These are phyloP conservation scores for Stegana nigrithorax DNA, from an alignment of 2,888 invertebrate genomes.

Conservation along the genomic window DNA sequence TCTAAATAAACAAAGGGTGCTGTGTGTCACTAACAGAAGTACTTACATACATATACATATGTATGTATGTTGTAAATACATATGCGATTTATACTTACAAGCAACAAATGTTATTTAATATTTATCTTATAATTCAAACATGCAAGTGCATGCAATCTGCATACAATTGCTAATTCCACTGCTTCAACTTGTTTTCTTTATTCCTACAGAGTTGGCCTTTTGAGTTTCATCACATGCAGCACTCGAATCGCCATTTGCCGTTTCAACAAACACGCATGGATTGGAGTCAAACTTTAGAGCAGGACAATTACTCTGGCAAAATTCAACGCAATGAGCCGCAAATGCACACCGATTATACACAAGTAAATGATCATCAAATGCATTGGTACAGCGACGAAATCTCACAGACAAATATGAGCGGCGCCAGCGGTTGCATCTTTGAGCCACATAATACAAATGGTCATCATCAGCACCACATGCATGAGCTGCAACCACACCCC, in stretches of 20 bases:
- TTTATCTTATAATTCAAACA: too few relatives aligned
- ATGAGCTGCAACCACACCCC: neutral
- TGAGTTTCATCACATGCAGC: slow-evolving; percentile 74
- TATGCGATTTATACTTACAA: too few relatives aligned
- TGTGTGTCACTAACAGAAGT: slow-evolving; percentile 44
- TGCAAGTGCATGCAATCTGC: too few relatives aligned
- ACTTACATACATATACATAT: slow-evolving; percentile 38
- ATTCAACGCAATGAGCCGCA: neutral
- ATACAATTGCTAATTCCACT: too few relatives aligned
- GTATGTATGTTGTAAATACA: too few relatives aligned
- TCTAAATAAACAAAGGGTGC: slow-evolving; percentile 56
- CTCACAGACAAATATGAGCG: neutral
- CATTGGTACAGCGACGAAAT: neutral
- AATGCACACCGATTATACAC: too few relatives aligned
- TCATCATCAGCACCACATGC: neutral
- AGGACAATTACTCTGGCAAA: neutral
- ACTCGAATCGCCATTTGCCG: neutral
- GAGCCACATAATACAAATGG: neutral
- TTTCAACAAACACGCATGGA: neutral
- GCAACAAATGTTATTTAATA: too few relatives aligned
- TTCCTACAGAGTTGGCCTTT: slow-evolving; percentile 88
- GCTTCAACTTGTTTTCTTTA: slow-evolving; percentile 31
- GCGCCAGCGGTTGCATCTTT: neutral
- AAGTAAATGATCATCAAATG: neutral
- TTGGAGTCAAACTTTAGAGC: slow-evolving; percentile 2